A percentile compares a stretch with the other conserved stretches of the same genome.
These are phyloP conservation scores for Gastrophysa polygoni DNA, from an alignment of 2,888 invertebrate species.

Conservation along the genomic window DNA sequence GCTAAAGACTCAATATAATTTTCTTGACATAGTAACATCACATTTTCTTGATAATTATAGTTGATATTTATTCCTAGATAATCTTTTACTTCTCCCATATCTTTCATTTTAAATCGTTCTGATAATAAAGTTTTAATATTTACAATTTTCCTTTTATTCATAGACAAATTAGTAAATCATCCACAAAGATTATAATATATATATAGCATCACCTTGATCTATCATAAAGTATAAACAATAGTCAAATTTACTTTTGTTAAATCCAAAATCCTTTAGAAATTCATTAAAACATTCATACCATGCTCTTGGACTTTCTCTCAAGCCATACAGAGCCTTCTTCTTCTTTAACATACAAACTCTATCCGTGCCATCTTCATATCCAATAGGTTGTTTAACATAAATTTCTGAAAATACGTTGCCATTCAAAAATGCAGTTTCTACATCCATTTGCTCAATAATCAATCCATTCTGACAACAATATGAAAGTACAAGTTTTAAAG, in stretches of 20 bases:
- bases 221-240: constrained; percentile 24
- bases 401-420: constrained; percentile 36
- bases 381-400: constrained; percentile 34
- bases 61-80: constrained; percentile 15
- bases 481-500: not conserved
- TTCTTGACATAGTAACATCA: constrained; percentile 16
- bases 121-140: not conserved
- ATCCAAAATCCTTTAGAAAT: constrained; percentile 18
- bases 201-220: not conserved
- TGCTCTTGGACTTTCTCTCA: constrained; percentile 26
- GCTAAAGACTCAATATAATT: constrained; percentile 23
- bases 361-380: constrained; percentile 23
- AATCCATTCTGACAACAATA: not conserved
- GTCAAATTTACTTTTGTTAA: constrained; percentile 24
- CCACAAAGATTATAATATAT: constrained; percentile 27
- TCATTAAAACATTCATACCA: constrained; percentile 38
- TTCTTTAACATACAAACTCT: constrained; percentile 24
- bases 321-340: constrained; percentile 35
- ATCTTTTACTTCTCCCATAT: constrained; percentile 23
- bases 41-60: not conserved
- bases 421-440: constrained; percentile 10
- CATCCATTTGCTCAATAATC: not conserved
- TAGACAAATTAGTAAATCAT: constrained; percentile 31
- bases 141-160: constrained; percentile 7
- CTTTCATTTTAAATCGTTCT: constrained; percentile 27